These are phyloP conservation scores for Alviniconcha marisindica DNA, from an alignment of 1,140 invertebrate genomes.

Conservation along the genomic window DNA sequence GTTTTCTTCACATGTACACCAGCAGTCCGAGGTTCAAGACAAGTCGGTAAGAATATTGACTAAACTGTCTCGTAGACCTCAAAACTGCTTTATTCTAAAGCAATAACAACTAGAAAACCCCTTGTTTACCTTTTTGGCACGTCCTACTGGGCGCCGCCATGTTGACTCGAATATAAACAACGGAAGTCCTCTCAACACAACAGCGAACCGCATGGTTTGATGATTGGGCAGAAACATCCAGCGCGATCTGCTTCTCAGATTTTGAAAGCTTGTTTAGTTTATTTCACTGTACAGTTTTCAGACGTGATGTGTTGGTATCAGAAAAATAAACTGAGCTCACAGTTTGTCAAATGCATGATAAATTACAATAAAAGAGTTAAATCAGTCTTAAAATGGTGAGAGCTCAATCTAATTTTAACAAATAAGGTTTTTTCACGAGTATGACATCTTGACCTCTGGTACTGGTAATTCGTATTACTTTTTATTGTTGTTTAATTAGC, in stretches of 20 bases:
- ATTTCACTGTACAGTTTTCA: too few relatives aligned
- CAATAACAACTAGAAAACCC: conserved; percentile 3
- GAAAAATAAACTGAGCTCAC: too few relatives aligned
- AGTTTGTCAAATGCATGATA: too few relatives aligned
- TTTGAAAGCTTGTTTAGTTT: too few relatives aligned
- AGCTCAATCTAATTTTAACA: too few relatives aligned
- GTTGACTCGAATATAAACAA: conserved; percentile 60
- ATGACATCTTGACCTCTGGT: too few relatives aligned
- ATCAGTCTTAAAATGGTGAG: too few relatives aligned
- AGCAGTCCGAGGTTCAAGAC: conserved; percentile 27
- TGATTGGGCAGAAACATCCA: conserved; percentile 17
- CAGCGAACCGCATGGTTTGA: conserved; percentile 6
- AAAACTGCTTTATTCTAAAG: conserved; percentile 16
- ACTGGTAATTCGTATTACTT: too few relatives aligned
- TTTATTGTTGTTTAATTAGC: too few relatives aligned
- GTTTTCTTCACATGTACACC: conserved; percentile 59
- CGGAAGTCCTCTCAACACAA: conserved; percentile 58
- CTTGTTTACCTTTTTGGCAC: conserved; percentile 25
- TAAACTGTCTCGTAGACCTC: neutral
- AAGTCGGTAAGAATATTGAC: conserved; percentile 40
- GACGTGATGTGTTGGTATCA: too few relatives aligned
- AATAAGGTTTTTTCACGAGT: too few relatives aligned
- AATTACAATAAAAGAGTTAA: too few relatives aligned
- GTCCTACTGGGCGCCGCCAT: conserved; percentile 70
- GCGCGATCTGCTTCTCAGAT: conserved; percentile 1